phyloP scores from a whole-genome alignment of 2,797 vertebrate genomes.

The Hyperoplus lanceolatus region DNA sequence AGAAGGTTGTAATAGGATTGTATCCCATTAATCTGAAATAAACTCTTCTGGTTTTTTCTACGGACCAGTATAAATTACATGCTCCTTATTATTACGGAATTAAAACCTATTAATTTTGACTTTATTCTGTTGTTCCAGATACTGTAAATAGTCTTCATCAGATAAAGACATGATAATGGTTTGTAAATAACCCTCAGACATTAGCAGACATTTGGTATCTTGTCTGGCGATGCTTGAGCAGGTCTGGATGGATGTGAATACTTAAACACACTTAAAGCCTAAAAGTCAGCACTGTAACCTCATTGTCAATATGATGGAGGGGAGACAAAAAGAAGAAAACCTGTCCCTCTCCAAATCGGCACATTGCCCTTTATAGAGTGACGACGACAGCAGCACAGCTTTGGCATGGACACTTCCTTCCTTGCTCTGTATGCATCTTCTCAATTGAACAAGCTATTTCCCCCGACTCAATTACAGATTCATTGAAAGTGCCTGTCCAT shows the following conservation, averaged over 20 bases:
- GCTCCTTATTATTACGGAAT: constrained; percentile 18
- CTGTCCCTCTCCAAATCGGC: neutral
- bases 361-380: constrained; percentile 7
- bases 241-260: constrained; percentile 2
- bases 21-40: constrained; percentile 2
- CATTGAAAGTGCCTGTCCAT: constrained; percentile 71
- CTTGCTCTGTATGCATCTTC: constrained; percentile 45
- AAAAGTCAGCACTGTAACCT: neutral
- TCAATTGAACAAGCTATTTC: constrained; percentile 40
- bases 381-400: constrained; percentile 3
- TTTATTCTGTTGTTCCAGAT: constrained; percentile 26
- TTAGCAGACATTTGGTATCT: too few relatives aligned
- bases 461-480: constrained; percentile 70
- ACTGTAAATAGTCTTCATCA: constrained; percentile 36
- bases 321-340: neutral
- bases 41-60: constrained; percentile 21
- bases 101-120: constrained; percentile 12
- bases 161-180: constrained; percentile 10
- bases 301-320: neutral
- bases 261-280: neutral
- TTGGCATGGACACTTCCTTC: constrained; percentile 32
- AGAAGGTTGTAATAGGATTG: constrained; percentile 11
- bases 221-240: neutral
- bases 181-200: too few relatives aligned
- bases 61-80: constrained; percentile 2